phyloP scores from a whole-genome alignment of 2,888 invertebrate genomes.

The Temnothorax rugatulus region DNA sequence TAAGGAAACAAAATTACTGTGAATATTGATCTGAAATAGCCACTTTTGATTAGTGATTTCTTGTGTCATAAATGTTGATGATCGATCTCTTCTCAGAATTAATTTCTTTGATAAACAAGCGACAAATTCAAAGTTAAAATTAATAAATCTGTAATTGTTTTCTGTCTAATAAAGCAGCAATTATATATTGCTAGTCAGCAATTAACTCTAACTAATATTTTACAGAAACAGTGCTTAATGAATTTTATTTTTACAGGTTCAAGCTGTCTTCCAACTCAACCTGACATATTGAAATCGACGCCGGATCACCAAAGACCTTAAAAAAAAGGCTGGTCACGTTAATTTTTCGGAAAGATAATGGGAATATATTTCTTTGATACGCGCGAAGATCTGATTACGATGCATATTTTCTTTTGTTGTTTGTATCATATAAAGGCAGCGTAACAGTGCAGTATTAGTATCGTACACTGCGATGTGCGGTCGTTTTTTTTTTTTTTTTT shows the following conservation, averaged over 20 bases:
- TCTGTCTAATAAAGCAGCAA: neutral
- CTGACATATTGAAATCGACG: slow-evolving; percentile 94
- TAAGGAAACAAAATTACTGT: neutral
- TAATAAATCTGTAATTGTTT: neutral
- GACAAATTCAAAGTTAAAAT: slow-evolving; percentile 7
- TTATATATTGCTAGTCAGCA: neutral
- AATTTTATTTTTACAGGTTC: slow-evolving; percentile 79
- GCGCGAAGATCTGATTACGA: slow-evolving; percentile 68
- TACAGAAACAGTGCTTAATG: neutral
- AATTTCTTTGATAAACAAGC: slow-evolving; percentile 8
- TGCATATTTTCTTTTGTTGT: slow-evolving; percentile 33
- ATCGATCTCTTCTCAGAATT: neutral
- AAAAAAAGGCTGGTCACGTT: slow-evolving; percentile 72
- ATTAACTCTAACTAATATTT: slow-evolving; percentile 1
- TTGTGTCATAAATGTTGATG: slow-evolving; percentile 5
- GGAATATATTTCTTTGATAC: slow-evolving; percentile 54
- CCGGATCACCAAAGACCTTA: slow-evolving; percentile 91
- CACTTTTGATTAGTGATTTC: neutral
- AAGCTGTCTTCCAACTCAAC: slow-evolving; percentile 88
- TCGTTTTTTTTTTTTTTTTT: slow-evolving; percentile 31
- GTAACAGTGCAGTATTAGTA: slow-evolving; percentile 58
- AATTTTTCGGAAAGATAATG: slow-evolving; percentile 59
- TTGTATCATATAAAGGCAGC: slow-evolving; percentile 66
- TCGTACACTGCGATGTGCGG: slow-evolving; percentile 24
- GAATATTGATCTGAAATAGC: neutral